These are phyloP conservation scores for Oxystoma pomonae DNA, from an alignment of 2,888 invertebrate genomes.

Conservation along the genomic window DNA sequence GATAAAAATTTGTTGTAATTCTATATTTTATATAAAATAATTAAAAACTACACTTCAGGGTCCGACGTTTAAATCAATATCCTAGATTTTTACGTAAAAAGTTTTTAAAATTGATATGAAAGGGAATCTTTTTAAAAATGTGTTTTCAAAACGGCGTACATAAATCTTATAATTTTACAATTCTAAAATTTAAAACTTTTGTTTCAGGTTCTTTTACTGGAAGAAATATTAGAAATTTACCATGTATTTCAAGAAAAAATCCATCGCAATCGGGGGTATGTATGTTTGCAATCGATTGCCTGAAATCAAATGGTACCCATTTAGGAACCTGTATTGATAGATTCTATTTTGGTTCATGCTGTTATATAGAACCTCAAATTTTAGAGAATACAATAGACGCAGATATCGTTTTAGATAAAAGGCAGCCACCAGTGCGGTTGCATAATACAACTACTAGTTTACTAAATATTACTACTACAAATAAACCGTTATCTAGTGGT, in stretches of 20 bases:
- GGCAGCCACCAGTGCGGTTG: conserved; percentile 35
- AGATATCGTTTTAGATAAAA: conserved; percentile 50
- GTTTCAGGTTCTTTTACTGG: conserved; percentile 67
- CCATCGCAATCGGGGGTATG: conserved; percentile 75
- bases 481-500: conserved; percentile 13
- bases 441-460: conserved; percentile 27
- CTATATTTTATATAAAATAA: too few species aligned
- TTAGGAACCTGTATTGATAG: conserved; percentile 89
- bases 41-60: too few species aligned
- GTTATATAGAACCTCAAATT: conserved; percentile 63
- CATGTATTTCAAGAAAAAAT: conserved; percentile 78
- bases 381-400: conserved; percentile 61
- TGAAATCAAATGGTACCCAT: conserved; percentile 86
- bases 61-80: too few species aligned
- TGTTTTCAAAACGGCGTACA: too few species aligned
- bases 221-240: conserved; percentile 84
- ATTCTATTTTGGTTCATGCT: conserved; percentile 92
- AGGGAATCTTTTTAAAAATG: too few species aligned
- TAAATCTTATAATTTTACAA: too few species aligned
- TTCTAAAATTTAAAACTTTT: too few species aligned
- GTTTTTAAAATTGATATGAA: too few species aligned
- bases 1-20: too few species aligned
- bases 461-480: conserved; percentile 16
- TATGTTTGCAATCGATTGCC: conserved; percentile 92
- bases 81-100: too few species aligned